Evolutionary conservation across 2,113 vertebrate genomes (phyloP), one percentile per base, ranked within the genome.

Genomic region (Clarias batrachus): DNA sequence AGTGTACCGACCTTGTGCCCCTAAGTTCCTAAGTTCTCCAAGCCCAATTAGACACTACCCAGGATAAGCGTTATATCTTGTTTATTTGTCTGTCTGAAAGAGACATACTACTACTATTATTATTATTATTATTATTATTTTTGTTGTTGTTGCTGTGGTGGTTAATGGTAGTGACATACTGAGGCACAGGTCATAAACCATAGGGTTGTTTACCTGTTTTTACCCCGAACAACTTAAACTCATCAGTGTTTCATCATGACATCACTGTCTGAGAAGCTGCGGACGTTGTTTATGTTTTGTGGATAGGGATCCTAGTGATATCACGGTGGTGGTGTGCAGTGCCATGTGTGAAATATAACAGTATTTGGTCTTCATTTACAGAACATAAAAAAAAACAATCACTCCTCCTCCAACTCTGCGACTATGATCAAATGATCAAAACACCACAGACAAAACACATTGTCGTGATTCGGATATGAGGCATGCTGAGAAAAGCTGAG

Each of bases 381-480:
- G 54, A 82, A 85, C 54, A 71, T 21, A 17, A 27, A 68, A 17
- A 19, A 33, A 4, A 73, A 33, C n/a, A 65, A 54, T 11, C 59
- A 23, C 37, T 8, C 14, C n/a, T 74, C 41, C 66, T 73, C 13
- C 37, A 74, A 21, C 65, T 9, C 56, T 41, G 56, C 41, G 48
- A 60, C 79, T 82, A 57, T 65, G 80, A 87, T 25, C 48, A 48
- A 57, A 57, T 65, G 80, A 87, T 25, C 48, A 48, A 57, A 30
- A 54, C 59, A 65, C 66, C 56, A 74, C 80, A 82, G 68, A 63
- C 80, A 87, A 76, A 77, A 87, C 80, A 82, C 48, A 74, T 17
- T 27, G 16, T 81, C 65, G 56, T 82, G 60, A 76, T 82, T 77
- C 66, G 48, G 76, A 86, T 82, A 77, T 37, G 14, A 80, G 57